Evolutionary conservation across 2,797 vertebrate genomes (phyloP).

Genomic region (Caiman crocodilus): DNA sequence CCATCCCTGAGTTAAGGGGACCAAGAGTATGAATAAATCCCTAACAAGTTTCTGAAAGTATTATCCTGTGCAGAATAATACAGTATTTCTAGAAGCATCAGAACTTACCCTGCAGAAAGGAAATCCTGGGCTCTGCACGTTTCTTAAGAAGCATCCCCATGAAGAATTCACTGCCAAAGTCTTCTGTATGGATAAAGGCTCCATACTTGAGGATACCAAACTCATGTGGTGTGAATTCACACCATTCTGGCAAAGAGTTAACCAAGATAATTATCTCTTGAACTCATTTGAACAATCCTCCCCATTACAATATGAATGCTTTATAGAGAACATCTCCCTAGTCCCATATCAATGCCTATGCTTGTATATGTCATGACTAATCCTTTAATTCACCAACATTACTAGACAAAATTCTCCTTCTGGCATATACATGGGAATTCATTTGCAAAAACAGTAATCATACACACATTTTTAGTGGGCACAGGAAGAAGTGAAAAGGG

Average conservation of each 20-base stretch:
- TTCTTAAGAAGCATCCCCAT: conserved; percentile 68
- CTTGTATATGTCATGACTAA: not conserved
- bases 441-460: too few species aligned
- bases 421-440: not conserved
- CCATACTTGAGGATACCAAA: conserved; percentile 78
- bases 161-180: conserved; percentile 78
- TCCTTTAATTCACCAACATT: not conserved
- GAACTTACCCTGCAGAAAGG: conserved; percentile 76
- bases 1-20: not conserved
- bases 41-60: not conserved
- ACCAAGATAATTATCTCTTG: not conserved
- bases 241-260: conserved; percentile 72
- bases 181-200: conserved; percentile 67
- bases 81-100: not conserved
- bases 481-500: not conserved
- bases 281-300: not conserved
- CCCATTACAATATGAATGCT: not conserved
- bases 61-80: not conserved
- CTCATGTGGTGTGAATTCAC: conserved; percentile 79
- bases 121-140: conserved; percentile 67
- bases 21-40: not conserved
- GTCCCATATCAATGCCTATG: not conserved
- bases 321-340: not conserved
- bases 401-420: not conserved
- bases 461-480: not conserved